These are phyloP conservation scores for Dipodomys ordii DNA, from an alignment of 2,113 vertebrate species.

Conservation along the genomic window DNA sequence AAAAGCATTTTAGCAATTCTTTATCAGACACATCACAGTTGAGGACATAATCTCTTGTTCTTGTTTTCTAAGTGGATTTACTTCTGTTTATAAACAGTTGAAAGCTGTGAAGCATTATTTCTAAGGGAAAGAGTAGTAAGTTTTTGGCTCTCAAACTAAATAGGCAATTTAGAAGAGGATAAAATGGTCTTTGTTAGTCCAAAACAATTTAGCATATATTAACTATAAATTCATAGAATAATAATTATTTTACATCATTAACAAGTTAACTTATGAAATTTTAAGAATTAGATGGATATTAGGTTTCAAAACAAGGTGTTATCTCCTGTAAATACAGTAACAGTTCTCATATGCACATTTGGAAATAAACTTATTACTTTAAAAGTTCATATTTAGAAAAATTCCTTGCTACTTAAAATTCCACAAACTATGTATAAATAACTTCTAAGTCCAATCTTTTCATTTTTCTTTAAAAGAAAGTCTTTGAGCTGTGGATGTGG, in stretches of 20 bases:
- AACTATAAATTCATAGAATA: background rate
- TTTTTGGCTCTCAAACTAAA: constrained; percentile 18
- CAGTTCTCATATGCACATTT: background rate
- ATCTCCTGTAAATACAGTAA: background rate
- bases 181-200: constrained; percentile 40
- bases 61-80: background rate
- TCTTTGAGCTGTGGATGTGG: background rate
- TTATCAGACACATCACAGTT: background rate
- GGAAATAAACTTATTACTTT: background rate
- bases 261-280: background rate
- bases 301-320: background rate
- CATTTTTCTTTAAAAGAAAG: background rate
- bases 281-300: background rate
- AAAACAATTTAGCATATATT: constrained; percentile 30
- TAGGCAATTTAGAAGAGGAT: background rate
- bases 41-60: background rate
- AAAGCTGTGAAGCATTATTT: constrained; percentile 46
- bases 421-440: background rate
- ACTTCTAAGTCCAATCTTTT: background rate
- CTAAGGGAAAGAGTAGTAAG: constrained; percentile 19
- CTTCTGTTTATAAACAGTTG: constrained; percentile 43
- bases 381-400: background rate
- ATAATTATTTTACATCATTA: constrained; percentile 39
- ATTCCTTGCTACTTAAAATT: background rate
- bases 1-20: background rate